Evolutionary conservation across 1,140 invertebrate genomes (phyloP).

Genomic region (Anagrus nilaparvatae): DNA sequence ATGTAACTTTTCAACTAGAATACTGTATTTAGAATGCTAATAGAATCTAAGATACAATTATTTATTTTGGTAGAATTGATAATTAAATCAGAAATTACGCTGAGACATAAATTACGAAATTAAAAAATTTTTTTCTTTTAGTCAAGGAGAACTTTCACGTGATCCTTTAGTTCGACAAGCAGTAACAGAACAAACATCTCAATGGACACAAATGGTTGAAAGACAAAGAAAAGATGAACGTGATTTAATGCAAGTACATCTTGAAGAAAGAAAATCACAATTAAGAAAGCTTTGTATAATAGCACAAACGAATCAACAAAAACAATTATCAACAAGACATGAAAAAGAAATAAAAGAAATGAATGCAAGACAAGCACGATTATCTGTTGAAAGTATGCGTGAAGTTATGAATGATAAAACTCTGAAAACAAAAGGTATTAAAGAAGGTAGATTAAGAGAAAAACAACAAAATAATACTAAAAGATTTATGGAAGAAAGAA

Average conservation of each 20-base stretch:
- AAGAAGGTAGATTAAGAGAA: constrained; percentile 85
- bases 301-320: constrained; percentile 78
- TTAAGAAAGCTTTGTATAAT: constrained; percentile 77
- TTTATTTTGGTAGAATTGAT: no score
- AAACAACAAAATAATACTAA: constrained; percentile 99
- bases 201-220: constrained; percentile 88
- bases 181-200: constrained; percentile 80
- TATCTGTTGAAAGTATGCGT: constrained; percentile 93
- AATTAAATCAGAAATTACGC: no score
- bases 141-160: constrained; percentile 68
- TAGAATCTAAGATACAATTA: no score
- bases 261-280: constrained; percentile 75
- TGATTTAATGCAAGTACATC: constrained; percentile 70
- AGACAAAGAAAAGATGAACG: constrained; percentile 88
- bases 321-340: constrained; percentile 81
- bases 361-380: constrained; percentile 89
- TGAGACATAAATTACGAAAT: no score
- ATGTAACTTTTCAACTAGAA: no score
- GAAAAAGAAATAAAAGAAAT: constrained; percentile 94
- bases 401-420: constrained; percentile 94
- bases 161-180: constrained; percentile 70
- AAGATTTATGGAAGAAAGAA: constrained; percentile 96
- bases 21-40: no score
- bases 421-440: constrained; percentile 93
- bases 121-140: no score